These are phyloP conservation scores for Brachyptera risi DNA, from an alignment of 2,888 invertebrate genomes.

Conservation along the genomic window DNA sequence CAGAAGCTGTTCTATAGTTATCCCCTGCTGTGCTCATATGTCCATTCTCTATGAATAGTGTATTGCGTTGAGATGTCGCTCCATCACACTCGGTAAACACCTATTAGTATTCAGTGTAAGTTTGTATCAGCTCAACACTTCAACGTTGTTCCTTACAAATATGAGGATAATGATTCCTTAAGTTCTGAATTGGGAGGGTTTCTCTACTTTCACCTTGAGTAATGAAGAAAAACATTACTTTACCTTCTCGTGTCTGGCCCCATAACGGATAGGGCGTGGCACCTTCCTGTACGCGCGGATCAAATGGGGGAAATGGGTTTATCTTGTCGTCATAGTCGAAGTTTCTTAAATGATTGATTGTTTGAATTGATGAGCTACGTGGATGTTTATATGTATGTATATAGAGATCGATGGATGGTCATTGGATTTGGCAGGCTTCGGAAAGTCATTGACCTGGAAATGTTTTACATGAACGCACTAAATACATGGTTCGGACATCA, in stretches of 20 bases:
- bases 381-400: too few relatives aligned
- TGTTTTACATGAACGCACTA: too few relatives aligned
- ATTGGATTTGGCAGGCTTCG: slow-evolving; percentile 10
- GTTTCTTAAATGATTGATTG: slow-evolving; percentile 15
- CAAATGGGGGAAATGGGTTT: slow-evolving; percentile 16
- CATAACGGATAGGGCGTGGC: slow-evolving; percentile 20
- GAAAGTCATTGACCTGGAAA: slow-evolving; percentile 5
- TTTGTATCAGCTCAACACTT: background rate
- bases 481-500: too few relatives aligned
- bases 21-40: too few relatives aligned
- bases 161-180: background rate
- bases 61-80: too few relatives aligned
- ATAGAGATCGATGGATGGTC: slow-evolving; percentile 5
- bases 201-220: too few relatives aligned
- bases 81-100: background rate
- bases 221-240: background rate
- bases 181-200: too few relatives aligned
- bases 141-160: background rate
- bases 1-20: too few relatives aligned
- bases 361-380: slow-evolving; percentile 9
- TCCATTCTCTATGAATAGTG: too few relatives aligned
- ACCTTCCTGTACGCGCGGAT: slow-evolving; percentile 4
- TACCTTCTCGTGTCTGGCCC: background rate
- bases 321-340: slow-evolving; percentile 10
- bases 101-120: background rate